A percentile compares a stretch with the other conserved stretches of the same genome.
Evolutionary conservation across 2,888 invertebrate species (phyloP).

Genomic region (Coleophora deauratella): DNA sequence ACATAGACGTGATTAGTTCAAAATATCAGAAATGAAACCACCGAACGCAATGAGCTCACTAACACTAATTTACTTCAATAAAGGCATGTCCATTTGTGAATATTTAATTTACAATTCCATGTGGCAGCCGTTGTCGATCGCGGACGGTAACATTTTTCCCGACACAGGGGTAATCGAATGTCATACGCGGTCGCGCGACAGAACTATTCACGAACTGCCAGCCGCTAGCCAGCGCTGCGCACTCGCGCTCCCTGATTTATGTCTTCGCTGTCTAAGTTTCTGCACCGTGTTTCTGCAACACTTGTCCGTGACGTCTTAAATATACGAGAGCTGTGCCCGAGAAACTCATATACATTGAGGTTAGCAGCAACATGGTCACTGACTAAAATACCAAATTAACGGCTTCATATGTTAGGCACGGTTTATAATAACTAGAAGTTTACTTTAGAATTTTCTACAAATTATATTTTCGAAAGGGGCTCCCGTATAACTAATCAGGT

Average conservation of each 20-base stretch:
- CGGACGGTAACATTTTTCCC: conserved; percentile 4
- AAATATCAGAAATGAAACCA: too few species aligned
- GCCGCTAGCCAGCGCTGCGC: conserved; percentile 38
- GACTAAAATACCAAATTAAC: too few species aligned
- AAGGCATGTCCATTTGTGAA: neutral
- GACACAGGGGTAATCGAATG: conserved; percentile 55
- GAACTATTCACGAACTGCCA: conserved; percentile 46
- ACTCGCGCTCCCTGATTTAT: conserved; percentile 56
- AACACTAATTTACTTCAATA: too few species aligned
- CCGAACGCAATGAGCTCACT: too few species aligned
- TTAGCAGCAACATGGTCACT: too few species aligned
- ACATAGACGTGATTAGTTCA: too few species aligned
- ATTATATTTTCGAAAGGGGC: too few species aligned
- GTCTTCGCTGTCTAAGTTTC: conserved; percentile 62
- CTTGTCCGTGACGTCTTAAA: conserved; percentile 62
- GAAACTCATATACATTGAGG: conserved; percentile 23
- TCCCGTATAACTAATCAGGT: conserved; percentile 34
- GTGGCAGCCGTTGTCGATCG: neutral
- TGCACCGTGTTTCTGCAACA: conserved; percentile 64
- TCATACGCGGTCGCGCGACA: conserved; percentile 59
- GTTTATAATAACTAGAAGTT: too few species aligned
- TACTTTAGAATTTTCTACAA: too few species aligned
- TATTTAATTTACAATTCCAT: conserved; percentile 1
- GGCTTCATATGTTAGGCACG: too few species aligned
- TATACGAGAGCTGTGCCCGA: conserved; percentile 39